Base-by-base conservation (phyloP, 1,140 invertebrate species). In the Pararge aegeria region DNA sequence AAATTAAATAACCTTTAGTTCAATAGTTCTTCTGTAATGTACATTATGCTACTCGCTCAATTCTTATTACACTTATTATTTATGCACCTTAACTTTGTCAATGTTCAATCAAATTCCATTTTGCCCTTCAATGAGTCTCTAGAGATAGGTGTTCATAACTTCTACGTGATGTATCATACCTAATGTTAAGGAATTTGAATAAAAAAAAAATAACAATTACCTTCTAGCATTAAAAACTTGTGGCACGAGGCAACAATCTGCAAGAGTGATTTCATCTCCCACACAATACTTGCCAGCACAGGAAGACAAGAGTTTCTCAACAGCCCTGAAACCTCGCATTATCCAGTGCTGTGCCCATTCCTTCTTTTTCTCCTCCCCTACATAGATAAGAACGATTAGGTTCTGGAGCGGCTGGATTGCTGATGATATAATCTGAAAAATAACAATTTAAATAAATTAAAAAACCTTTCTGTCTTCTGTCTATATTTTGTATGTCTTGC, bases 381-480 rank as follows among this genome's bases (percentile, higher is more conserved):
- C 95, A 68, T 96, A 94, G 66, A 97, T 95, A 15, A 98, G 85
- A 18, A 98, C 96, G 62, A 93, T 93, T 29, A 98, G 88, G 90
- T 99, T 99, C 87, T 99, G 98, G 24, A 99, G 88, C 0, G 98
- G 98, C 88, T 99, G 98, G 77, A 98, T 98, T 38, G 97, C 97
- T 46, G 96, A 96, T 40, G 94, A 94, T 72, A 99, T 98, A 0
- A 97, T 91, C 90, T 97, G 94, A 57, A 94, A 94, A 44, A 48
- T 34, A 13, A 37, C 4, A 27, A 10, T 34, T 10, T 7, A 24
- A 24, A 24, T 4, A 24, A 7, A 24, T 24, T n/a, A n/a, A n/a
- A 24, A 24, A 24, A 24, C 3, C 7, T 24, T 24, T 7, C 24
- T 24, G 24, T 24, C 2, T 2, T 24, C n/a, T n/a, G n/a, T n/a